Percentiles rank a stretch among this genome's conserved stretches.
Evolutionary conservation across 2,113 vertebrate species (phyloP).

Genomic region (Galbula dea): DNA sequence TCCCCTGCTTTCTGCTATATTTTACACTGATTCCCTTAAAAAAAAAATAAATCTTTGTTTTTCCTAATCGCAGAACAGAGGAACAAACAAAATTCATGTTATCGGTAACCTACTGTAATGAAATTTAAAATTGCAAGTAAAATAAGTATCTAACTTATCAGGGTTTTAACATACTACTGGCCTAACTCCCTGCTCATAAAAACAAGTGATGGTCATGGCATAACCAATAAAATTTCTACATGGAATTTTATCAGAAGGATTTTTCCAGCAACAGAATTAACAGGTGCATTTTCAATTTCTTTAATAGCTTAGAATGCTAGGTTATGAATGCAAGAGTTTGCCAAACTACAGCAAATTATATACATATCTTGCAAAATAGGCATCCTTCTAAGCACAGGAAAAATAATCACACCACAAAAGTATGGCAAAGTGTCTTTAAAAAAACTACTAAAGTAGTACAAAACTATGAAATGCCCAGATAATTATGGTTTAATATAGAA

Average conservation of each 20-base stretch:
- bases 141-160: background rate
- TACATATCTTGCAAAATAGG: background rate
- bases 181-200: background rate
- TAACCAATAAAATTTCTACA: background rate
- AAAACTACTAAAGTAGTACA: background rate
- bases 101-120: background rate
- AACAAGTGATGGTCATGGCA: background rate
- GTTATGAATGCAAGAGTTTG: background rate
- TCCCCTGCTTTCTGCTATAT: background rate
- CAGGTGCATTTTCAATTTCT: background rate
- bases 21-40: background rate
- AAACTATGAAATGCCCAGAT: background rate
- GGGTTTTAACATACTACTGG: background rate
- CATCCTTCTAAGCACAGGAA: background rate
- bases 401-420: background rate
- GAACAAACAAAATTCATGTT: background rate
- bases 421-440: background rate
- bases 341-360: background rate
- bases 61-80: background rate
- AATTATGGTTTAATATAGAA: background rate
- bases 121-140: background rate
- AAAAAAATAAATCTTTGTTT: background rate
- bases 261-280: background rate
- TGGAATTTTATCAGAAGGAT: background rate
- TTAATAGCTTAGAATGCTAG: background rate